Base-by-base conservation (phyloP, 1,140 invertebrate species). In the Hyposmocoma kahamanoa region DNA sequence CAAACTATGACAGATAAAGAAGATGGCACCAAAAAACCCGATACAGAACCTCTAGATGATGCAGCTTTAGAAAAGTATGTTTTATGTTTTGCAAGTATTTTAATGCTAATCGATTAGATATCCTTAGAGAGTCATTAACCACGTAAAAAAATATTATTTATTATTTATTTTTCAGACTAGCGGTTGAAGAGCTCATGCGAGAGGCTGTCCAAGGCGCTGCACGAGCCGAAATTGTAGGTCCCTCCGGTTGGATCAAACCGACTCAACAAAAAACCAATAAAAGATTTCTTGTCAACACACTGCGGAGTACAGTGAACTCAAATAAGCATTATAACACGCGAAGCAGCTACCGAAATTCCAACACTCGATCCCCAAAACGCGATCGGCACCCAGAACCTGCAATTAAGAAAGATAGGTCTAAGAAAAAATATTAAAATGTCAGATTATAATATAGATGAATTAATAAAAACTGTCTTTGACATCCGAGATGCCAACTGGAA, bases 161-260 rank as follows among this genome's bases (percentile, higher is more conserved):
- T 17, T 30, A 15, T 19, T 18, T 42, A 8, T 36, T 8, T 72
- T 72, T 44, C 43, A 91, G 89, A 70, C 68, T 90, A 64, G 90
- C 90, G 22, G 87, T 84, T 11, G 89, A 90, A 70, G 90, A 90
- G 59, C 68, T 91, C 30, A 66, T 91, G n/a, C 80, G 90, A 58
- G 90, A 91, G 78, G 89, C 90, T 4, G 87, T 88, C 36, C 67
- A 88, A 62, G 89, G 89, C 36, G 89, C 89, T 30, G 86, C 84
- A 49, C 76, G 90, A 59, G 89, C 90, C 15, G 89, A 90, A 79
- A 81, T 89, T 42, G 87, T 90, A 53, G 90, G 90, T 13, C 90
- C 90, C 5, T 90, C 88, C 50, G 90, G 90, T 28, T 90, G 89
- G 90, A 69, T 90, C 17, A 90, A 89, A 72, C 71, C 63, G 22